Evolutionary conservation across 2,113 vertebrate genomes (phyloP).

Genomic region (Leucoraja erinaceus): DNA sequence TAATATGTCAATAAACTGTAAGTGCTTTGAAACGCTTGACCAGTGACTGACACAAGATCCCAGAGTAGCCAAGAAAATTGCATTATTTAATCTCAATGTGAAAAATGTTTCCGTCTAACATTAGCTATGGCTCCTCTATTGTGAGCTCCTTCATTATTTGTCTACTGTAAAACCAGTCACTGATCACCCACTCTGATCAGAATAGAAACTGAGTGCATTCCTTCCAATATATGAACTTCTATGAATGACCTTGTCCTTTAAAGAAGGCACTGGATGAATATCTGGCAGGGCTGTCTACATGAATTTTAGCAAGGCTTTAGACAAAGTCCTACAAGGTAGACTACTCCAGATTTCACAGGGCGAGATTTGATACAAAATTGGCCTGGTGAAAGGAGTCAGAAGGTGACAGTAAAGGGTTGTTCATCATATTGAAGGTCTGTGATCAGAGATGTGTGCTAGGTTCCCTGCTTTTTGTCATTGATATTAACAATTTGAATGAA

Average conservation of each 20-base stretch:
- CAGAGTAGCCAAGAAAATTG: conserved; percentile 32
- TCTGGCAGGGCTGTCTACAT: too few species aligned
- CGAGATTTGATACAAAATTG: too few species aligned
- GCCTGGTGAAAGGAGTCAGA: too few species aligned
- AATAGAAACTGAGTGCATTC: not conserved
- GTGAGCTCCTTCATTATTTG: not conserved
- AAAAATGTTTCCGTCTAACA: conserved; percentile 32
- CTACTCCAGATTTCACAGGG: too few species aligned
- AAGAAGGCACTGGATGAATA: not conserved
- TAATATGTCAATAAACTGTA: conserved; percentile 37
- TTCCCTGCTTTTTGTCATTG: too few species aligned
- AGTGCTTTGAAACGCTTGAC: conserved; percentile 34
- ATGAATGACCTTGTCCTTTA: not conserved
- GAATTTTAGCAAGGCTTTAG: too few species aligned
- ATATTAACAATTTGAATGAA: too few species aligned
- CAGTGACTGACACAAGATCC: conserved; percentile 32
- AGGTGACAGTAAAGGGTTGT: too few species aligned
- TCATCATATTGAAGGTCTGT: too few species aligned
- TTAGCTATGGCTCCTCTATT: not conserved
- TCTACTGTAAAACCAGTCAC: not conserved
- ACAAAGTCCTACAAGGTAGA: too few species aligned
- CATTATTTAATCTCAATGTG: conserved; percentile 16
- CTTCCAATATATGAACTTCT: conserved; percentile 17
- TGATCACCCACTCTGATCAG: not conserved
- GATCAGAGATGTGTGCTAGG: too few species aligned